phyloP scores from a whole-genome alignment of 2,888 invertebrate genomes.

The Abrostola triplasia region DNA sequence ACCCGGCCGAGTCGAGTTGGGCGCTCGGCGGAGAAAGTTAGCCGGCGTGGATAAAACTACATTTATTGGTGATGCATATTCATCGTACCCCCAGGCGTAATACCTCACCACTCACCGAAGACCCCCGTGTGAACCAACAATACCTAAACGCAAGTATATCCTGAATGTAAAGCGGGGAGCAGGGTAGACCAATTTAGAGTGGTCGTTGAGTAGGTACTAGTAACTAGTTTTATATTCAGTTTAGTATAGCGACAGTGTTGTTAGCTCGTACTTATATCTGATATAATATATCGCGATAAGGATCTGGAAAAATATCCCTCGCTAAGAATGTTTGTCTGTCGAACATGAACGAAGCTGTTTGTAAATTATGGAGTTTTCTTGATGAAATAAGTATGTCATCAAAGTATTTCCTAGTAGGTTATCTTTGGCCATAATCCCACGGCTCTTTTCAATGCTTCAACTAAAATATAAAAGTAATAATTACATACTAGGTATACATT shows the following conservation, averaged over 20 bases:
- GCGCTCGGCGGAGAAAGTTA: slow-evolving; percentile 79
- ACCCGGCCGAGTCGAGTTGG: slow-evolving; percentile 59
- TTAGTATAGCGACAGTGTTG: slow-evolving; percentile 73
- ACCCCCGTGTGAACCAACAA: slow-evolving; percentile 46
- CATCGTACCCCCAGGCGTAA: slow-evolving; percentile 78
- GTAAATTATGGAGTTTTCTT: background rate
- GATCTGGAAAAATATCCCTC: slow-evolving; percentile 27
- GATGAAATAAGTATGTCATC: no score
- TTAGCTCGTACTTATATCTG: slow-evolving; percentile 53
- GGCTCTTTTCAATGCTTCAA: no score
- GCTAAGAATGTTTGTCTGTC: slow-evolving; percentile 15
- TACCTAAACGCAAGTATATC: slow-evolving; percentile 13
- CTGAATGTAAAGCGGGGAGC: slow-evolving; percentile 32
- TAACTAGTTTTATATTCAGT: slow-evolving; percentile 80
- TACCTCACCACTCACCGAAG: slow-evolving; percentile 60
- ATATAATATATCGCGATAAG: slow-evolving; percentile 40
- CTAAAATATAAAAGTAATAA: no score
- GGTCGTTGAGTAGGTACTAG: slow-evolving; percentile 64
- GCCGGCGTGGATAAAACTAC: slow-evolving; percentile 79
- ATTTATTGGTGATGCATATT: slow-evolving; percentile 87
- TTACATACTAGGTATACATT: no score
- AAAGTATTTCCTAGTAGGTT: no score
- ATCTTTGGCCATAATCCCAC: no score
- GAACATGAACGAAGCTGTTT: background rate
- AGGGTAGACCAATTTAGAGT: slow-evolving; percentile 52